phyloP scores from a whole-genome alignment of 2,113 vertebrate species.

The Rhodinocichla rosea region DNA sequence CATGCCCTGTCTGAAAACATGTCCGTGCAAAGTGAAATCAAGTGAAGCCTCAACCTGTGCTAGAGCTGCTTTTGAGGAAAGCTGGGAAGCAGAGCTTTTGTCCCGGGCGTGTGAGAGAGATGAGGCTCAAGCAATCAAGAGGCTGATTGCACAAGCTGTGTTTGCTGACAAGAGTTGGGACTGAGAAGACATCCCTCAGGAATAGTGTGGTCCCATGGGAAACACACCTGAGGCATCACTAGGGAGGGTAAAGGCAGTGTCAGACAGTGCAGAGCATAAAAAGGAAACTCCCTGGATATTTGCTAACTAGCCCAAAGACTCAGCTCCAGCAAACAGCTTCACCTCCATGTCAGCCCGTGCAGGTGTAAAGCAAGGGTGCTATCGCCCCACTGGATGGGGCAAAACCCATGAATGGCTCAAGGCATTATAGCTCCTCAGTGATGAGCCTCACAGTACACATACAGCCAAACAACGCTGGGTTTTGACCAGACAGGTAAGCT shows the following conservation, averaged over 20 bases:
- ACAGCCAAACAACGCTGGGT: rapidly evolving
- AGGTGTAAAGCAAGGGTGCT: not conserved
- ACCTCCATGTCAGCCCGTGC: not conserved
- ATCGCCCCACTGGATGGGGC: not conserved
- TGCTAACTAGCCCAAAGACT: not conserved
- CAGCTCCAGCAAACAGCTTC: not conserved
- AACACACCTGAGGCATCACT: not conserved
- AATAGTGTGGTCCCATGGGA: not conserved
- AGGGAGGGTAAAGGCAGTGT: not conserved
- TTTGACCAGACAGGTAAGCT: not conserved
- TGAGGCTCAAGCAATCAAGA: not conserved
- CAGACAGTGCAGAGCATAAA: not conserved
- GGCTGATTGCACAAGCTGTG: not conserved
- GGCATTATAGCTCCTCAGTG: not conserved
- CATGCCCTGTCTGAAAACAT: not conserved
- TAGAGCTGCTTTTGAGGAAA: slow-evolving; percentile 25
- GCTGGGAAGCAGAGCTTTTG: not conserved
- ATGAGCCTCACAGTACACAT: not conserved
- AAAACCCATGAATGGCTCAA: not conserved
- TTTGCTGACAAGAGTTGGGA: not conserved
- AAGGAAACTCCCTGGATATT: not conserved
- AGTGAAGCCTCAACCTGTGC: not conserved
- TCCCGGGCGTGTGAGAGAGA: rapidly evolving
- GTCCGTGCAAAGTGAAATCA: not conserved
- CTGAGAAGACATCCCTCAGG: not conserved